Evolutionary conservation across 2,113 vertebrate genomes (phyloP).

Genomic region (Plestiodon gilberti): DNA sequence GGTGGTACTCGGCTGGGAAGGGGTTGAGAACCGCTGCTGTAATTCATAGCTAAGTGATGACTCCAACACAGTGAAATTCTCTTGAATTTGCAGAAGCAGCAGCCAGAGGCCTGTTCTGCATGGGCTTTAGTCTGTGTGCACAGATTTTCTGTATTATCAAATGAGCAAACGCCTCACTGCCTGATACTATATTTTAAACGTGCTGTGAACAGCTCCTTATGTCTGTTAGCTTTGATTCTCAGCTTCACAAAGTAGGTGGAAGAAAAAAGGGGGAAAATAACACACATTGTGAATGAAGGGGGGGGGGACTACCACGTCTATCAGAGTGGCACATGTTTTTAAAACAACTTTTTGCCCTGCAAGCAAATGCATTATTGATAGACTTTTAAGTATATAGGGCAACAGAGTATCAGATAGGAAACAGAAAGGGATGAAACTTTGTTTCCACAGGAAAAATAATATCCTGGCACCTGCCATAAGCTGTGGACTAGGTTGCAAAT

Average conservation of each 20-base stretch:
- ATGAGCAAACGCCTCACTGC: constrained; percentile 74
- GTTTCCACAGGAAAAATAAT: constrained; percentile 42
- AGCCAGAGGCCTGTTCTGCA: background rate
- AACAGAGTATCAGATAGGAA: constrained; percentile 37
- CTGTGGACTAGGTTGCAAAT: constrained; percentile 18
- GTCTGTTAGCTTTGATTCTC: constrained; percentile 72
- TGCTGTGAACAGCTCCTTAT: constrained; percentile 72
- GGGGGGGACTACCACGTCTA: constrained; percentile 8
- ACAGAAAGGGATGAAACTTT: constrained; percentile 24
- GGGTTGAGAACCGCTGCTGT: too few relatives aligned
- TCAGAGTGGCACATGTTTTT: constrained; percentile 37
- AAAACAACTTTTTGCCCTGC: constrained; percentile 41
- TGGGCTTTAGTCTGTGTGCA: constrained; percentile 62
- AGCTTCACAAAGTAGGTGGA: constrained; percentile 65
- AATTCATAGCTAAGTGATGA: background rate
- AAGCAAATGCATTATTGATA: constrained; percentile 43
- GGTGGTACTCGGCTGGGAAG: too few relatives aligned
- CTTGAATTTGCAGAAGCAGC: background rate
- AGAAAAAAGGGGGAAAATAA: constrained; percentile 51
- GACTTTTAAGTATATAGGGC: constrained; percentile 10
- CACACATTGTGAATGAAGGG: constrained; percentile 30
- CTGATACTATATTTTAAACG: constrained; percentile 71
- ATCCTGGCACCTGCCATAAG: constrained; percentile 22
- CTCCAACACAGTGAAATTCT: background rate
- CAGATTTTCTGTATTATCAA: constrained; percentile 66